Evolutionary conservation across 2,797 vertebrate genomes (phyloP).

Genomic region (Mus minutoides): DNA sequence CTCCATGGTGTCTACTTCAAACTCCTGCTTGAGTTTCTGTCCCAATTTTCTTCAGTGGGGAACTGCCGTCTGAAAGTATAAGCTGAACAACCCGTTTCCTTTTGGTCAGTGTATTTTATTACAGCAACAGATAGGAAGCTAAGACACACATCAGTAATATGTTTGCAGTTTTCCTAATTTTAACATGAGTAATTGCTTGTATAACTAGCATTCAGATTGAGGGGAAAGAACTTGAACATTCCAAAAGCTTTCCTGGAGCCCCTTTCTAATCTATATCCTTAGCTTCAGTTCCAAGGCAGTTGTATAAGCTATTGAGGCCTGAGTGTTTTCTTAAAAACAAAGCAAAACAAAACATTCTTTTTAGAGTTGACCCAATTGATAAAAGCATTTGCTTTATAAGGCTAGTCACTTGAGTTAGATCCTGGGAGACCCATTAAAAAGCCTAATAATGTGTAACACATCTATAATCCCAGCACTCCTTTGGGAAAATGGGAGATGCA

Average conservation of each 20-base stretch:
- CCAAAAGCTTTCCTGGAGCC: neutral
- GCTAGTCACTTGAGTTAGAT: neutral
- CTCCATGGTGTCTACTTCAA: neutral
- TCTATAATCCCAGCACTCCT: neutral
- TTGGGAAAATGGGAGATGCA: neutral
- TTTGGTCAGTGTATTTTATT: neutral
- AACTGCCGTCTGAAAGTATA: neutral
- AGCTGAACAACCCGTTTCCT: too few species aligned
- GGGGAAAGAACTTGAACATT: neutral
- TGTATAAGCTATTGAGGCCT: neutral
- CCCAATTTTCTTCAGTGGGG: neutral
- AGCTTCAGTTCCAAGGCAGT: neutral
- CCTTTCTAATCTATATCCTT: neutral
- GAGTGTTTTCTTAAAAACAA: neutral
- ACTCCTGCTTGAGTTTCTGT: neutral
- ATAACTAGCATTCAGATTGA: neutral
- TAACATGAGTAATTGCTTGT: neutral
- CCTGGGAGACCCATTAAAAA: too few species aligned
- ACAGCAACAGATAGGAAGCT: neutral
- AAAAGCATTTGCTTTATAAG: neutral
- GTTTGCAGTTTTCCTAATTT: neutral
- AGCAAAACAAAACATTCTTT: neutral
- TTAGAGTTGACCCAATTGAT: neutral
- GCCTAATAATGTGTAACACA: neutral
- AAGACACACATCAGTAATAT: neutral